Base-by-base conservation (phyloP, 2,888 invertebrate species). In the Pollenia griseotomentosa region DNA sequence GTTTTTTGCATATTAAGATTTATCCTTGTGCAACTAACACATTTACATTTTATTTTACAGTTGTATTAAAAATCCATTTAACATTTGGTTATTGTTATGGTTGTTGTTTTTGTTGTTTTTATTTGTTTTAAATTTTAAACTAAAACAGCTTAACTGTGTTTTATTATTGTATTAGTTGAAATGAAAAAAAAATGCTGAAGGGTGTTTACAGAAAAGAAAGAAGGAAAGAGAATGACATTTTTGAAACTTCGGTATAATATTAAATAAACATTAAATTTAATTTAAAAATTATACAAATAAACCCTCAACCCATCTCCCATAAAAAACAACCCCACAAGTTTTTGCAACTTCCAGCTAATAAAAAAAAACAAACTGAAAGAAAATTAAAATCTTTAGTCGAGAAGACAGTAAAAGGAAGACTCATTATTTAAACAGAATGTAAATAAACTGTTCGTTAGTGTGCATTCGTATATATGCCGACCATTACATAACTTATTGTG, bases 21-120 rank as follows among this genome's bases (percentile, higher is more conserved):
- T 55, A 19, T 55, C 5, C 19, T 9, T 55, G 8, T 55, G 10
- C 6, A 55, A 9, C 19, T 9, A 19, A 68, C 14, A 71, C 44
- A 71, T 61, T 23, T 40, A 44, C 23, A 23, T 33, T 33, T 33
- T 33, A 33, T 33, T 33, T 33, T 33, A 33, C 33, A 33, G 33
- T 33, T 33, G 74, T 74, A 81, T 81, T 74, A 81, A 81, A 81
- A 81, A 81, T 74, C 66, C 73, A 81, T 81, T 81, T 81, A 81
- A 40, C 33, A 66, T 74, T 81, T 66, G 73, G 40, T 63, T 59
- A 59, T 59, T 59, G 40, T 59, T 59, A 10, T 33, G 23, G 23
- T 33, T 42, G n/a, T 16, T n/a, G 7, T 42, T 63, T 40, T 33
- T 42, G n/a, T 16, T n/a, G 7, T 42, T 63, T 40, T 61, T 33